These are phyloP conservation scores for Drosophila nasuta DNA, from an alignment of 1,140 invertebrate genomes.

Conservation along the genomic window DNA sequence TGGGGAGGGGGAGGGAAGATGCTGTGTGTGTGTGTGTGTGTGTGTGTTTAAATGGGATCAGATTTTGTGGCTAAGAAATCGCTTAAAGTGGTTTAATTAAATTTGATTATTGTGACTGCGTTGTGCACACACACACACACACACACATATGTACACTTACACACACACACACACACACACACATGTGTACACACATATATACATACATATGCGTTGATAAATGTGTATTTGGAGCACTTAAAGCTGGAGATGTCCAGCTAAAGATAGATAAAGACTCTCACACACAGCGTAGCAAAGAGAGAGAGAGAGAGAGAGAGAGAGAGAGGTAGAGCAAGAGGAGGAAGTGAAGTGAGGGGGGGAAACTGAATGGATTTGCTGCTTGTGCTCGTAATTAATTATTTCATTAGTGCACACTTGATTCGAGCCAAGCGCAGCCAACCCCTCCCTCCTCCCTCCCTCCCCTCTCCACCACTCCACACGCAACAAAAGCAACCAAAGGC, in stretches of 20 bases:
- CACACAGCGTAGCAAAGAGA: neutral
- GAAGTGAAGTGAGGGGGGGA: neutral
- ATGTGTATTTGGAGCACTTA: conserved; percentile 14
- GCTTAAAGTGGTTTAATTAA: conserved; percentile 70
- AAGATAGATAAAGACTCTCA: conserved; percentile 19
- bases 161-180: conserved; percentile 21
- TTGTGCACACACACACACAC: neutral
- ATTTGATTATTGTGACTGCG: conserved; percentile 54
- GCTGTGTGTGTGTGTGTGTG: neutral
- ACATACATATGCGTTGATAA: too few relatives aligned
- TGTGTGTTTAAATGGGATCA: conserved; percentile 14
- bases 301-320: neutral
- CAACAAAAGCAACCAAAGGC: neutral
- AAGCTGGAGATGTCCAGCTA: conserved; percentile 30
- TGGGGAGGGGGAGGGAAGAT: too few relatives aligned
- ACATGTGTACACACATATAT: neutral
- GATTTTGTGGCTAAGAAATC: conserved; percentile 51
- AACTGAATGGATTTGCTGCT: conserved; percentile 48
- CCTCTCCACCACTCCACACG: neutral
- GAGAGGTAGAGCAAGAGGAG: neutral
- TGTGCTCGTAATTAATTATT: conserved; percentile 71
- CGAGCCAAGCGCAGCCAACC: conserved; percentile 20
- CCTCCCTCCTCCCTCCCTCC: neutral
- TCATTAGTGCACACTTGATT: conserved; percentile 74
- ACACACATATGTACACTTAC: neutral